Conservation (phyloP, 1,140 invertebrate species). For the Caenorhabditis remanei region DNA sequence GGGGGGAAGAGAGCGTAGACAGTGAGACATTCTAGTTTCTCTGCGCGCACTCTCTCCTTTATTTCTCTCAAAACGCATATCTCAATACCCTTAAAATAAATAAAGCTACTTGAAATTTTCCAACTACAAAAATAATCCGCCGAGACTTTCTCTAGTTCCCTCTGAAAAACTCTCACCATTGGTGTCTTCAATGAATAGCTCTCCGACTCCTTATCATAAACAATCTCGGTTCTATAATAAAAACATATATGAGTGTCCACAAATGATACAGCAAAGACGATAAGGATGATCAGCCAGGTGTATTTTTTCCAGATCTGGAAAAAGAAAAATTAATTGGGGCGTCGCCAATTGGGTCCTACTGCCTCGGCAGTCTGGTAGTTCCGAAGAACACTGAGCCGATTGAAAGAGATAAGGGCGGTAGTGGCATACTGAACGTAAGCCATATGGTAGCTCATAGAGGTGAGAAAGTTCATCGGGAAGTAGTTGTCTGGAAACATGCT, state of each 20-base stretch:
- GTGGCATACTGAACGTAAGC: conserved; percentile 19
- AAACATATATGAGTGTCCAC: background rate
- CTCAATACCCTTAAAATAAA: too few relatives aligned
- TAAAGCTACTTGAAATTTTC: background rate
- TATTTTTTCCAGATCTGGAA: conserved; percentile 12
- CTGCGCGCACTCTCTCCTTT: too few relatives aligned
- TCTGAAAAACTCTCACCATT: background rate
- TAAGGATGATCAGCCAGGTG: background rate
- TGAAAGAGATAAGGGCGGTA: background rate
- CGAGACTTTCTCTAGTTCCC: background rate
- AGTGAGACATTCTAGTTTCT: too few relatives aligned
- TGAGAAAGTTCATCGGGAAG: conserved; percentile 3
- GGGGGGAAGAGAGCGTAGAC: too few relatives aligned
- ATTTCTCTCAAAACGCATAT: too few relatives aligned
- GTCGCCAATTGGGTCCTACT: background rate
- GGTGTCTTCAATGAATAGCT: background rate
- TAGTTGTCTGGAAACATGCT: background rate
- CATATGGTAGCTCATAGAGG: conserved; percentile 30
- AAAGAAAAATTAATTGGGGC: too few relatives aligned
- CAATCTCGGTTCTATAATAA: background rate
- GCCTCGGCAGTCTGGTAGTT: background rate
- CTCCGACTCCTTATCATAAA: background rate
- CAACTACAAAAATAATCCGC: background rate
- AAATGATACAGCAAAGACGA: background rate
- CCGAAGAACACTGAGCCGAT: background rate